Base-by-base conservation (phyloP, 2,113 vertebrate genomes). In the Polypterus bichir region DNA sequence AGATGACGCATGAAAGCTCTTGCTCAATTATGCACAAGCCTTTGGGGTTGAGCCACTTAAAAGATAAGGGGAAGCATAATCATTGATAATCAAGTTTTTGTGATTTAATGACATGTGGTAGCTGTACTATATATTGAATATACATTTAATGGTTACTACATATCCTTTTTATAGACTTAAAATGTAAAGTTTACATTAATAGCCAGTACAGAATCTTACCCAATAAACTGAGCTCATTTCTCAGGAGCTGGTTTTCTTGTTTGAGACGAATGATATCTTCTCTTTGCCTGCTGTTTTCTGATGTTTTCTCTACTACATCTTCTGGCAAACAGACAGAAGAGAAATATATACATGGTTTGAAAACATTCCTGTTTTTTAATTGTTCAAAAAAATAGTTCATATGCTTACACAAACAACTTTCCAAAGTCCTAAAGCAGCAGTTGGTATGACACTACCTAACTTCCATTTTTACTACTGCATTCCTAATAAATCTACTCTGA, bases 201-300 rank as follows among this genome's bases (percentile, higher is more conserved):
- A 2, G 27, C 27, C 27, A 27, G 27, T 27, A 27, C 27, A 27
- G 27, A 27, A 27, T 51, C 61, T 72, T 68, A 95, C 92, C 91
- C 47, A 71, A 66, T 61, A 88, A 66, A 0, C 69, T 4, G 5
- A 93, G 66, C 48, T 94, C 86, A 47, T 76, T 81, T 10, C 70
- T 81, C 44, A 93, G 75, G 63, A 75, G 80, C 69, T 75, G 72
- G 0, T 86, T 89, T 73, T 97, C 89, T 62, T 91, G 84, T 66
- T 84, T 92, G 65, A 97, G 88, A 3, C 79, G 81, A 69, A 89
- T 82, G 56, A 93, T 83, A 73, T 93, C 89, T 65, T 94, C 89
- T 53, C 86, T 80, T 62, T 92, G 88, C 3, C 73, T 78, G 11
- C 80, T 92, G 69, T 82, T 92, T 73, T 93, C 91, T 7, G 79